Conservation (phyloP, 2,888 invertebrate species). For the Teleiodes luculella region DNA sequence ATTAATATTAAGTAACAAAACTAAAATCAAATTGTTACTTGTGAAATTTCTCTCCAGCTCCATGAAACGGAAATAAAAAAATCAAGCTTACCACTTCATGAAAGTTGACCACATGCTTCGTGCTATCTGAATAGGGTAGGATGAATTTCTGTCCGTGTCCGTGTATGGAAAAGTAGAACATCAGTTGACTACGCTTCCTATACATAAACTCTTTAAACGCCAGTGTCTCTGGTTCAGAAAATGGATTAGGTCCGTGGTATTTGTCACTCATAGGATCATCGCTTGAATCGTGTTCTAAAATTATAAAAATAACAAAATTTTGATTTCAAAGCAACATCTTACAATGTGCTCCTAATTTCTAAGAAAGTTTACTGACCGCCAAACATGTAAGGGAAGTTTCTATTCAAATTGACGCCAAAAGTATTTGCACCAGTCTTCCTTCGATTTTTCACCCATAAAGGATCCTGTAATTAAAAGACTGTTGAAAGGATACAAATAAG, state of each 20-base stretch:
- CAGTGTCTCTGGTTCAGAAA: slow-evolving; percentile 58
- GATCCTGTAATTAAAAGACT: slow-evolving; percentile 50
- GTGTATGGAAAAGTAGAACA: slow-evolving; percentile 81
- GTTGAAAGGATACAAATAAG: too few species aligned
- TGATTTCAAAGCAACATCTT: too few species aligned
- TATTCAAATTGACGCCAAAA: slow-evolving; percentile 80
- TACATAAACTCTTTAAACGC: slow-evolving; percentile 40
- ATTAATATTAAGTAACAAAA: too few species aligned
- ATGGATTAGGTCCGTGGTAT: slow-evolving; percentile 48
- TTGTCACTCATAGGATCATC: slow-evolving; percentile 30
- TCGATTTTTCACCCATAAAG: slow-evolving; percentile 81
- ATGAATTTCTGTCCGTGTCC: slow-evolving; percentile 81
- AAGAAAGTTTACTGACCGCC: slow-evolving; percentile 44
- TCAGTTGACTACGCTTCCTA: slow-evolving; percentile 41
- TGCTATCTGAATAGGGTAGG: slow-evolving; percentile 75
- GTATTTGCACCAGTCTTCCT: slow-evolving; percentile 36
- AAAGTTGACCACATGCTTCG: slow-evolving; percentile 66
- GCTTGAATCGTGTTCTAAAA: slow-evolving; percentile 44
- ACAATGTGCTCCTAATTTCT: background rate
- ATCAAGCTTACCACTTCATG: slow-evolving; percentile 45
- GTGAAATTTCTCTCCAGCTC: too few species aligned
- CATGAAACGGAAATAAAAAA: background rate
- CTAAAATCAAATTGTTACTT: too few species aligned
- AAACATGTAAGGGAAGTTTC: slow-evolving; percentile 80
- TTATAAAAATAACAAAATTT: background rate